These are phyloP conservation scores for Tiliacea citrago DNA, from an alignment of 2,888 invertebrate species.

Conservation along the genomic window DNA sequence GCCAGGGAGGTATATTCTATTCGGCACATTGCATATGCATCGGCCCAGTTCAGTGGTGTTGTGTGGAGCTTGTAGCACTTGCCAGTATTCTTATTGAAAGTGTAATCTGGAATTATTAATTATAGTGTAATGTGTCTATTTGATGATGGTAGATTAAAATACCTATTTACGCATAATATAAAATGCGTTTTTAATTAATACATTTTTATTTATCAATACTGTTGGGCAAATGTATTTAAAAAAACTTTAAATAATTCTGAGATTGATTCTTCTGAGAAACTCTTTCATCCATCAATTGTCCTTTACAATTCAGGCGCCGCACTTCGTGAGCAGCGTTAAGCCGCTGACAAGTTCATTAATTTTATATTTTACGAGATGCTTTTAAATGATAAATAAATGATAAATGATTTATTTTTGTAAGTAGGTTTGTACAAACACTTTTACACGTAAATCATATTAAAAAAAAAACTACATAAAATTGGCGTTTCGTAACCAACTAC, in stretches of 20 bases:
- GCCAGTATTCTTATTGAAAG: constrained; percentile 66
- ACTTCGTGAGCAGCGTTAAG: background rate
- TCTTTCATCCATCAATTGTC: background rate
- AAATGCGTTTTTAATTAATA: background rate
- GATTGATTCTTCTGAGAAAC: no score
- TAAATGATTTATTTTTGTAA: no score
- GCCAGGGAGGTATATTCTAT: constrained; percentile 67
- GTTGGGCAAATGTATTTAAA: background rate
- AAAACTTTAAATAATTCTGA: background rate
- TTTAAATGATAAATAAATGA: no score
- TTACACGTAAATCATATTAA: no score
- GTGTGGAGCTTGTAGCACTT: constrained; percentile 83
- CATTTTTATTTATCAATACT: background rate
- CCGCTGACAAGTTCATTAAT: background rate
- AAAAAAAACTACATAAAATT: no score
- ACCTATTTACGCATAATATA: background rate
- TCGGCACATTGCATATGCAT: constrained; percentile 75
- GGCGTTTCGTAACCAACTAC: no score
- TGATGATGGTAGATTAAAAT: background rate
- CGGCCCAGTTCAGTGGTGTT: constrained; percentile 77
- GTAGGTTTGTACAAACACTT: no score
- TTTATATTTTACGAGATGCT: background rate
- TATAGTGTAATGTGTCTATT: background rate
- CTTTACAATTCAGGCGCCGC: background rate
- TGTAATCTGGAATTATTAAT: constrained; percentile 72